Conservation (phyloP, 2,113 vertebrate genomes). For the Atlantisia rogersi region DNA sequence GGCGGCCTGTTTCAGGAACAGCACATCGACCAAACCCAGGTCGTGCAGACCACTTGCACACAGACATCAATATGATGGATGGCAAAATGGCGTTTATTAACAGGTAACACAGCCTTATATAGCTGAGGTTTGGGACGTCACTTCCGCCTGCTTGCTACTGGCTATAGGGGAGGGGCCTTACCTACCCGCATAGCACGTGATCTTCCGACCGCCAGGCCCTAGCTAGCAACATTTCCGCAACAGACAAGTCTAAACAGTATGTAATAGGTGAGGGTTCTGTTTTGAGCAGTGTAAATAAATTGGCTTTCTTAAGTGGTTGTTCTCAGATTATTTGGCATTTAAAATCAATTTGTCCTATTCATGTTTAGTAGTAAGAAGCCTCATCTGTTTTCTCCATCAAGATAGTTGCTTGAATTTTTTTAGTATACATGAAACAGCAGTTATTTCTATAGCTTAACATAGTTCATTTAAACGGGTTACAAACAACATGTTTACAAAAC, state of each 20-base stretch:
- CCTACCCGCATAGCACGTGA: no score
- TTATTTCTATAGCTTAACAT: not conserved
- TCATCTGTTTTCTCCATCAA: not conserved
- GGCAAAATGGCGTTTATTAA: no score
- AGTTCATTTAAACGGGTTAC: not conserved
- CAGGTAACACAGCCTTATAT: no score
- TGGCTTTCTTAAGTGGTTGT: not conserved
- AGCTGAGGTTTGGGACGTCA: no score
- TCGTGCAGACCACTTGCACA: no score
- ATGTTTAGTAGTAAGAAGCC: not conserved
- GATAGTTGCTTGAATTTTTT: not conserved
- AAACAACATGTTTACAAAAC: not conserved
- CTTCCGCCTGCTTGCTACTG: no score
- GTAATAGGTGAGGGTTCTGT: rapidly evolving
- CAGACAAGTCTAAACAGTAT: not conserved
- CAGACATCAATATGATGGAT: no score
- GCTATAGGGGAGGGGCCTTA: no score
- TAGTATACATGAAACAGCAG: not conserved
- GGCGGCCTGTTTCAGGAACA: no score
- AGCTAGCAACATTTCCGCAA: no score
- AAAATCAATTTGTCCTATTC: not conserved
- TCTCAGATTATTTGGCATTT: not conserved
- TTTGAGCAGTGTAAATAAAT: not conserved
- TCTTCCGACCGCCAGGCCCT: no score
- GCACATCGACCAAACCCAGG: no score